Evolutionary conservation across 2,888 invertebrate genomes (phyloP), one percentile per base, ranked within the genome.

Genomic region (Stenodema calcarata): DNA sequence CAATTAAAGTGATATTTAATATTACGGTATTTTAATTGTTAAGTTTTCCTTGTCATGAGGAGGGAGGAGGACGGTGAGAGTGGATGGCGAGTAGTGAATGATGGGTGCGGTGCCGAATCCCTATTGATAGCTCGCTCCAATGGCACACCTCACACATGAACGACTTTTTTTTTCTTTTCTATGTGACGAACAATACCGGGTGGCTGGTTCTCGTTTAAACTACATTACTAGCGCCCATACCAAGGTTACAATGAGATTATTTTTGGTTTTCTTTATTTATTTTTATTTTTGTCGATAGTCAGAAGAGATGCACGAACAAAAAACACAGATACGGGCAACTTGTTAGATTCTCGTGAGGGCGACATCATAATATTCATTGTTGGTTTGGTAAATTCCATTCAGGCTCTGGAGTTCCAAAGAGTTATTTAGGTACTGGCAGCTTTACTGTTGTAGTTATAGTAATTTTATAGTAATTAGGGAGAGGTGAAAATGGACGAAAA

Each of bases 101-200:
- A 30, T 78, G 23, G 78, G 78, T 78, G 78, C 44, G 78, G 78
- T 78, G 42, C 27, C 78, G 44, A 78, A 78, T 44, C 47, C 78
- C 47, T 18, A 44, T 78, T 41, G 44, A 44, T 27, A 2, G 3
- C 35, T 30, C 4, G 18, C 0, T 27, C 27, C 70, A 70, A 70
- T 70, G 30, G 70, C 27, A 16, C 70, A 18, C 73, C 73, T 35
- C 73, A 73, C 73, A 35, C 73, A 73, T 73, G 35, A 73, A 35
- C 73, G 73, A 73, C 73, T 30, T 30, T 69, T 73, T 73, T n/a
- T n/a, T n/a, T n/a, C n/a, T n/a, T n/a, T n/a, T n/a, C n/a, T 73
- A 35, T 73, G 41, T 16, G n/a, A 30, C 35, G 14, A 35, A 73
- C 73, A 73, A 73, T 73, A 41, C 35, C 9, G 9, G 35, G 16